Base-by-base conservation (phyloP, 2,797 vertebrate genomes). In the Acanthis flammea region DNA sequence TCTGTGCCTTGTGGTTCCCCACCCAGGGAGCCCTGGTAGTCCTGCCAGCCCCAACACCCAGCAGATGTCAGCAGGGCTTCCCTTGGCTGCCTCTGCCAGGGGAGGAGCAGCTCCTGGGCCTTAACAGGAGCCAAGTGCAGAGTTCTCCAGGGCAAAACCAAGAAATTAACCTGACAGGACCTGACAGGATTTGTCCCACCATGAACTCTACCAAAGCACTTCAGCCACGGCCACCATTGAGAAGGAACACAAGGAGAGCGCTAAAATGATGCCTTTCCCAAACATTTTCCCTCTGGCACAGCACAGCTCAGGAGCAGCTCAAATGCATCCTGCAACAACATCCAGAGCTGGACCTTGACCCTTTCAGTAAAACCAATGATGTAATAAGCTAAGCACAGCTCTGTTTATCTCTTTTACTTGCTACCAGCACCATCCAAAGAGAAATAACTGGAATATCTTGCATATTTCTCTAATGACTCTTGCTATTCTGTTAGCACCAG, bases 381-480 rank as follows among this genome's bases (percentile, higher is more conserved):
- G 92, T 76, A 95, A 84, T 33, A 72, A 86, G 27, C 47, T 19
- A 67, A 75, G 62, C 57, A 54, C 61, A 77, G 78, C 85, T 94
- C 54, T 88, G 82, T 95, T 91, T 77, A 60, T 78, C 66, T 84
- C 75, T 79, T 50, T 48, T 45, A 39, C 55, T 95, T 61, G 65
- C 91, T 70, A 91, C 85, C 76, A 81, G 92, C 85, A 94, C 50
- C 58, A 88, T 95, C 79, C 91, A 65, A 95, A 92, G 48, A 90
- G 41, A 95, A 91, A 95, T 94, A 95, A 91, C 70, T 66, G 54
- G 66, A 86, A 95, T 96, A 81, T 78, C 51, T 91, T 35, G 66
- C 90, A 94, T 96, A 92, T 86, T 95, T 95, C 66, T 81, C 62
- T 70, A 81, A 86, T 94, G 91, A 94, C 58, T 88, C 84, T 55